Evolutionary conservation across 2,113 vertebrate species (phyloP).

Genomic region (Hydrochoerus hydrochaeris): DNA sequence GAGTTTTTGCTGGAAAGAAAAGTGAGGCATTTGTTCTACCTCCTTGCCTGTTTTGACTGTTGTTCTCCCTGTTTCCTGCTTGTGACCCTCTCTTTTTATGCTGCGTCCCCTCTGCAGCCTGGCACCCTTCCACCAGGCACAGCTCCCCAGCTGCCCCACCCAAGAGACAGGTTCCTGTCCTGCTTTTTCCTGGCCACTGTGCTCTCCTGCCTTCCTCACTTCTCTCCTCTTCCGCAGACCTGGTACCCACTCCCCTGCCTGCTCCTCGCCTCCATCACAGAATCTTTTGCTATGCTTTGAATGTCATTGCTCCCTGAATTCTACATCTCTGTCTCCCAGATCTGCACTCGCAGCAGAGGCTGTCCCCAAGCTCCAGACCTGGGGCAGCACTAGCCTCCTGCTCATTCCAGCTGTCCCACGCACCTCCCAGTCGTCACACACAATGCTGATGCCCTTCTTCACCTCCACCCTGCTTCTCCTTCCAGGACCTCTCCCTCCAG

Average conservation of each 20-base stretch:
- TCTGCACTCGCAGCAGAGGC: rapidly evolving
- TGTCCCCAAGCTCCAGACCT: background rate
- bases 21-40: background rate
- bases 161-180: no score
- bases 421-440: no score
- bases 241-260: background rate
- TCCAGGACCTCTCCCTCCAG: background rate
- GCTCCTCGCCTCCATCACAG: background rate
- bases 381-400: no score
- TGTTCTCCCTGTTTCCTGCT: background rate
- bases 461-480: background rate
- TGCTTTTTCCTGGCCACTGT: background rate
- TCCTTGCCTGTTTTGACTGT: background rate
- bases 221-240: background rate
- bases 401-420: rapidly evolving
- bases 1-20: background rate
- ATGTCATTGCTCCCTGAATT: background rate
- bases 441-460: background rate
- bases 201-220: background rate
- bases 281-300: background rate
- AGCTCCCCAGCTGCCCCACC: background rate
- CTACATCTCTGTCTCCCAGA: background rate
- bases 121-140: background rate
- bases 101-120: background rate
- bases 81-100: background rate